These are phyloP conservation scores for Botrylloides violaceus DNA, from an alignment of 23 tunicate species.

Conservation along the genomic window DNA sequence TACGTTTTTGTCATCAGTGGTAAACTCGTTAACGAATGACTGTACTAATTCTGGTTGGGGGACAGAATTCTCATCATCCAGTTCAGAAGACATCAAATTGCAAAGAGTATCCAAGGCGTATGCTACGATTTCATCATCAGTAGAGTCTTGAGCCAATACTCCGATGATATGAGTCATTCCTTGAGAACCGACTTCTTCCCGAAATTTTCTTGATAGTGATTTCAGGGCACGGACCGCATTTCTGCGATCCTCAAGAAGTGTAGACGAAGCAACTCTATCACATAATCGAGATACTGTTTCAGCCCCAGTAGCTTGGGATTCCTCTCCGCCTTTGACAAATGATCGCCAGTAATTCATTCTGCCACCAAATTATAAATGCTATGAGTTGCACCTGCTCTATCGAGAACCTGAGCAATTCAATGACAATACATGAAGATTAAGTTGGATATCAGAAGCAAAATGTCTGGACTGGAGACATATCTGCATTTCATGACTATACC, in stretches of 20 bases:
- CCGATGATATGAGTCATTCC: constrained; percentile 52
- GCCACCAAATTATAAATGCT: no score
- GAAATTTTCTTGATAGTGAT: constrained; percentile 72
- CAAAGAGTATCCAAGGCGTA: constrained; percentile 70
- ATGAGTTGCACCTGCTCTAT: no score
- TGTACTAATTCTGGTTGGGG: constrained; percentile 47
- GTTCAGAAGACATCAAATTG: constrained; percentile 45
- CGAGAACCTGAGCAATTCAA: no score
- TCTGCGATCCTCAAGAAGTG: constrained; percentile 88
- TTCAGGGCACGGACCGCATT: constrained; percentile 91
- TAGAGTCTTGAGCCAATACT: constrained; percentile 52
- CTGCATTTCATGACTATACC: no score
- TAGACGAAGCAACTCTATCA: constrained; percentile 81
- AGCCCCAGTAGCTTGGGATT: constrained; percentile 57
- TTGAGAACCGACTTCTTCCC: constrained; percentile 83
- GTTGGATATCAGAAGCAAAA: no score
- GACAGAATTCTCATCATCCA: constrained; percentile 43
- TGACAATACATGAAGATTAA: no score
- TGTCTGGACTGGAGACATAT: no score
- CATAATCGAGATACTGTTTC: constrained; percentile 83
- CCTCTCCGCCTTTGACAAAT: constrained; percentile 82
- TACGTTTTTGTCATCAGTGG: constrained; percentile 46
- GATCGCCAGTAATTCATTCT: constrained; percentile 84
- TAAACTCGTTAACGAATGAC: constrained; percentile 59
- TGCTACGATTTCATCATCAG: constrained; percentile 68